Percentiles rank a stretch among this genome's conserved stretches.
Conservation (phyloP, 2,888 invertebrate species). For the Ischnus inquisitorius region DNA sequence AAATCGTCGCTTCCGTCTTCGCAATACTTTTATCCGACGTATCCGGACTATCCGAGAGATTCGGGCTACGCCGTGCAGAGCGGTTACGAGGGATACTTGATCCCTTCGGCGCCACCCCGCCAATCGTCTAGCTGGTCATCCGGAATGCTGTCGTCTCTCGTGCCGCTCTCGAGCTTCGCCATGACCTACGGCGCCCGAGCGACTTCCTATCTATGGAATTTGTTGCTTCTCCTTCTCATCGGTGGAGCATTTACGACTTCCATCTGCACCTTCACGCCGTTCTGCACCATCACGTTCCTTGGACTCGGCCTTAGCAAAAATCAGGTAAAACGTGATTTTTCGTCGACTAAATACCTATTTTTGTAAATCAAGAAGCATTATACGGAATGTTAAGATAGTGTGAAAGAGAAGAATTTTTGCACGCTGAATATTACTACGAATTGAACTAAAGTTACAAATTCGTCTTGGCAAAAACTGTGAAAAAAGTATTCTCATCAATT, state of each 20-base stretch:
- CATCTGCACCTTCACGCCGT: conserved; percentile 88
- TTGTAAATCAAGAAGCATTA: background rate
- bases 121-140: conserved; percentile 62
- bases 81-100: conserved; percentile 74
- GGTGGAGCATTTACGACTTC: conserved; percentile 87
- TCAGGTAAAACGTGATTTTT: conserved; percentile 65
- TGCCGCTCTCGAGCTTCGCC: conserved; percentile 72
- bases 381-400: no score
- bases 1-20: conserved; percentile 33
- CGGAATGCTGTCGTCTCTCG: conserved; percentile 65
- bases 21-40: conserved; percentile 71
- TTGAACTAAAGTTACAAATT: no score
- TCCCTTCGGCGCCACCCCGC: conserved; percentile 58
- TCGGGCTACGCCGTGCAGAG: conserved; percentile 72
- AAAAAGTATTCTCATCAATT: no score
- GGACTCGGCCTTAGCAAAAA: conserved; percentile 78
- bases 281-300: conserved; percentile 88
- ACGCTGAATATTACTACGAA: no score
- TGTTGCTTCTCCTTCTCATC: conserved; percentile 84
- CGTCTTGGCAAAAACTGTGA: no score
- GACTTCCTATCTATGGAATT: conserved; percentile 67
- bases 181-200: conserved; percentile 72
- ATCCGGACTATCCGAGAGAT: conserved; percentile 70
- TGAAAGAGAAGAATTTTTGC: no score
- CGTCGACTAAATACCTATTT: no score